These are phyloP conservation scores for Scolopax bukidnonensis DNA, from an alignment of 2,797 vertebrate genomes.

Conservation along the genomic window DNA sequence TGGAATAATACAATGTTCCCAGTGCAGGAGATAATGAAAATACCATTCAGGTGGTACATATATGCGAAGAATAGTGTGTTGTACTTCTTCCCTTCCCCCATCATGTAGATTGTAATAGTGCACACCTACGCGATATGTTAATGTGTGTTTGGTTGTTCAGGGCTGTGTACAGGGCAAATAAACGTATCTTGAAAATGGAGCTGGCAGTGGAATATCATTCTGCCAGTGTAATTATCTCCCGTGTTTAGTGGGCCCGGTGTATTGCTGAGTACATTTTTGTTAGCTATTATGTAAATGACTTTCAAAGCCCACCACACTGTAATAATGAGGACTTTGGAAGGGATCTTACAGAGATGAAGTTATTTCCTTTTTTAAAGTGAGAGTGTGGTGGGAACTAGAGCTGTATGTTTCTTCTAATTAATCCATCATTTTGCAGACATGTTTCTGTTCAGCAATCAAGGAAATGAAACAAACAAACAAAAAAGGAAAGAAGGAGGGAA, in stretches of 20 bases:
- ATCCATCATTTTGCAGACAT: conserved; percentile 48
- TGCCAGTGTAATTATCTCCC: conserved; percentile 73
- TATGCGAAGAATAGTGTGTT: conserved; percentile 66
- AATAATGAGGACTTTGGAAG: conserved; percentile 69
- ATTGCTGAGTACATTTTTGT: conserved; percentile 77
- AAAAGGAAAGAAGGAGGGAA: neutral
- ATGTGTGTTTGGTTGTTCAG: conserved; percentile 66
- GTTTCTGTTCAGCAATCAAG: conserved; percentile 64
- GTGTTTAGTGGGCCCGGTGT: conserved; percentile 72
- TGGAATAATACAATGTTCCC: conserved; percentile 86
- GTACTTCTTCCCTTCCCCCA: conserved; percentile 60
- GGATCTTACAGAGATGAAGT: conserved; percentile 30
- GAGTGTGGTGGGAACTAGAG: neutral
- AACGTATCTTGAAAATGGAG: conserved; percentile 75
- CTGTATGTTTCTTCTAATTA: conserved; percentile 67
- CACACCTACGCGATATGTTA: conserved; percentile 57
- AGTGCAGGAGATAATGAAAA: conserved; percentile 79
- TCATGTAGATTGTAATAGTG: conserved; percentile 19
- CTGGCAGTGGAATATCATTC: conserved; percentile 75
- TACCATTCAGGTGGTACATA: conserved; percentile 77
- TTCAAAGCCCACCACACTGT: conserved; percentile 73
- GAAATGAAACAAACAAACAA: conserved; percentile 59
- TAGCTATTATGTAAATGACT: conserved; percentile 79
- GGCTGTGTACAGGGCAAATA: conserved; percentile 63
- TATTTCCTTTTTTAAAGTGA: conserved; percentile 23